Evolutionary conservation across 2,888 invertebrate species (phyloP).

Genomic region (Crepidodera aurea): DNA sequence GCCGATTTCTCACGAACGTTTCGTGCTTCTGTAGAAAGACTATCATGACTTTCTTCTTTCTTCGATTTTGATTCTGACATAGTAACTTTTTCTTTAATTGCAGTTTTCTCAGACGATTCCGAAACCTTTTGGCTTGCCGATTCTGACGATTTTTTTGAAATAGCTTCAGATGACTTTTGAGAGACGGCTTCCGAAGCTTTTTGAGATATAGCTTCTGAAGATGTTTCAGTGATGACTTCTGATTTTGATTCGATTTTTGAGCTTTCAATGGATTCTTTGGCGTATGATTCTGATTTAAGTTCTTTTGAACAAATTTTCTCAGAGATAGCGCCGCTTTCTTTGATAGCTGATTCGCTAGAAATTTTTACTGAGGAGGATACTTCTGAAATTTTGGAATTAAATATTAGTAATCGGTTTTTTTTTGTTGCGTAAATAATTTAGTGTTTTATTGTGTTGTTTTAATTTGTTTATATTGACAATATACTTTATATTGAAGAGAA

Average conservation of each 20-base stretch:
- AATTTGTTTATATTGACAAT: too few relatives aligned
- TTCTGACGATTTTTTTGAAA: constrained; percentile 3
- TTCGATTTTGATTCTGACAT: constrained; percentile 20
- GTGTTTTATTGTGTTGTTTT: too few relatives aligned
- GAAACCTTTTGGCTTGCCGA: background rate
- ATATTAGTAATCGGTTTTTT: background rate
- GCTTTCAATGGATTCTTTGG: constrained; percentile 33
- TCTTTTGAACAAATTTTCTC: constrained; percentile 34
- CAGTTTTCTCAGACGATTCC: background rate
- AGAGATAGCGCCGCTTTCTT: constrained; percentile 38
- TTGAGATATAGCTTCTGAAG: constrained; percentile 10
- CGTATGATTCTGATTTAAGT: constrained; percentile 36
- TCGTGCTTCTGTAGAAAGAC: constrained; percentile 39
- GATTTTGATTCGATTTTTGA: constrained; percentile 17
- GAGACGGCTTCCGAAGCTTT: background rate
- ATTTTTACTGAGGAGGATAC: constrained; percentile 36
- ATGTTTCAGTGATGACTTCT: constrained; percentile 33
- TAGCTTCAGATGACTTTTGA: background rate
- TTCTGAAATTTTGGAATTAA: constrained; percentile 45
- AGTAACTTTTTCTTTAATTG: background rate
- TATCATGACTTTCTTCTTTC: constrained; percentile 33
- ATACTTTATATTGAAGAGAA: too few relatives aligned
- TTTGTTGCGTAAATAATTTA: too few relatives aligned
- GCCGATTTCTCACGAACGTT: constrained; percentile 48
- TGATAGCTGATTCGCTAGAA: constrained; percentile 38